A percentile compares a stretch with the other conserved stretches of the same genome.
phyloP scores from a whole-genome alignment of 2,797 vertebrate species.

The Centroberyx gerrardi region DNA sequence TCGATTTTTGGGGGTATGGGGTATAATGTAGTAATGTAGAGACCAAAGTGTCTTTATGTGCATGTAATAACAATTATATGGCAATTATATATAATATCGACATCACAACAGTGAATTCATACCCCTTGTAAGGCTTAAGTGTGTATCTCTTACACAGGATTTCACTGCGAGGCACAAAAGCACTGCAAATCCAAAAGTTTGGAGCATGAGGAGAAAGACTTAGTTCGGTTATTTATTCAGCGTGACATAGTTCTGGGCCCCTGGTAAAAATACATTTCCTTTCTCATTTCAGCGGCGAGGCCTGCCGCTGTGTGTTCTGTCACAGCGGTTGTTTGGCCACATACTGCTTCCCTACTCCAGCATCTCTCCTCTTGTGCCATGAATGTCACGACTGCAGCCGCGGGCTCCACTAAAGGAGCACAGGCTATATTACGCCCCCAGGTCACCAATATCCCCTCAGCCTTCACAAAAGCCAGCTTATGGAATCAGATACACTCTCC shows the following conservation, averaged over 20 bases:
- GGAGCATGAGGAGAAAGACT: conserved; percentile 3
- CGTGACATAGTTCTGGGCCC: conserved; percentile 29
- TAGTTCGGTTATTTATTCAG: conserved; percentile 51
- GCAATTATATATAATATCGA: neutral
- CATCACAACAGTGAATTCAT: neutral
- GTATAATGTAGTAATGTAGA: neutral
- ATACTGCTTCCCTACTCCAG: conserved; percentile 47
- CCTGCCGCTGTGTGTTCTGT: conserved; percentile 51
- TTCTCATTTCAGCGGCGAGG: conserved; percentile 49
- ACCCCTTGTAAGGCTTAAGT: neutral
- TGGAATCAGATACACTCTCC: conserved; percentile 68
- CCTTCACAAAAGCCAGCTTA: conserved; percentile 62
- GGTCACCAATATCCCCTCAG: conserved; percentile 69
- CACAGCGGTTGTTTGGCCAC: conserved; percentile 59
- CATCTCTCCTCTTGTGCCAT: conserved; percentile 49
- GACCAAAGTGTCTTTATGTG: neutral
- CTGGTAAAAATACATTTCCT: conserved; percentile 58
- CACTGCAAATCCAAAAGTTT: conserved; percentile 19
- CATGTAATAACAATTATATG: too few species aligned
- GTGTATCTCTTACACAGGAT: neutral
- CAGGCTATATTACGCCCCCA: conserved; percentile 63
- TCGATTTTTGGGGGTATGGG: neutral
- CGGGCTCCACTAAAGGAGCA: conserved; percentile 49
- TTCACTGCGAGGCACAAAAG: conserved; percentile 2
- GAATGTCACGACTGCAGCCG: conserved; percentile 67